Conservation (phyloP, 2,797 vertebrate genomes). For the Anomalospiza imberbis region DNA sequence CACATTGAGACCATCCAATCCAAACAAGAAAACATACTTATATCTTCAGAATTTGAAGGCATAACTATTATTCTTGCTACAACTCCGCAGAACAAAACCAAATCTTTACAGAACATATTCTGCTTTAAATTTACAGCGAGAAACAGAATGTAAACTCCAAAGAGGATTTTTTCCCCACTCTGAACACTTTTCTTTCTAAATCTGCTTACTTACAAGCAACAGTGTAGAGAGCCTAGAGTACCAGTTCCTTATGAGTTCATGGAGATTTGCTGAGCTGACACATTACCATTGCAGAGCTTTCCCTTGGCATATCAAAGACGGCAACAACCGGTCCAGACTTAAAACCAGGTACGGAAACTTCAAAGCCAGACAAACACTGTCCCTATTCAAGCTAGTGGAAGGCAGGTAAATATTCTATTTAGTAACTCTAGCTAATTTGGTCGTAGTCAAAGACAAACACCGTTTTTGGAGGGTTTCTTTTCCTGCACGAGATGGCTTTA, state of each 20-base stretch:
- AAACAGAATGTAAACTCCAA: neutral
- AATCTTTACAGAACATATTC: neutral
- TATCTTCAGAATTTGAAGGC: neutral
- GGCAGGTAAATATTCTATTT: neutral
- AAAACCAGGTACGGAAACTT: neutral
- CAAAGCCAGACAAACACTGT: neutral
- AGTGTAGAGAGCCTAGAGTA: neutral
- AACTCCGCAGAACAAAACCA: neutral
- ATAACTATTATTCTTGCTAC: neutral
- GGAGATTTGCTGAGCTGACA: neutral
- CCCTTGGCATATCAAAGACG: neutral
- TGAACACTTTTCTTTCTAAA: neutral
- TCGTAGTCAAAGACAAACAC: neutral
- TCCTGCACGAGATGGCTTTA: neutral
- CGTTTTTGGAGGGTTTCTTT: neutral
- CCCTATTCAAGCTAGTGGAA: neutral
- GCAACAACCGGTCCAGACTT: neutral
- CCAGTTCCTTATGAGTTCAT: neutral
- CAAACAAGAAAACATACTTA: neutral
- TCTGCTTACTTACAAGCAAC: neutral
- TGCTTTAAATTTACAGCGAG: neutral
- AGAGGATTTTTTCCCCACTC: fast-evolving
- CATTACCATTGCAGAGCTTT: neutral
- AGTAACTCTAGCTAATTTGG: neutral
- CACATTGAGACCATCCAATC: neutral